Base-by-base conservation (phyloP, 2,797 vertebrate species). In the Sciaenops ocellatus region DNA sequence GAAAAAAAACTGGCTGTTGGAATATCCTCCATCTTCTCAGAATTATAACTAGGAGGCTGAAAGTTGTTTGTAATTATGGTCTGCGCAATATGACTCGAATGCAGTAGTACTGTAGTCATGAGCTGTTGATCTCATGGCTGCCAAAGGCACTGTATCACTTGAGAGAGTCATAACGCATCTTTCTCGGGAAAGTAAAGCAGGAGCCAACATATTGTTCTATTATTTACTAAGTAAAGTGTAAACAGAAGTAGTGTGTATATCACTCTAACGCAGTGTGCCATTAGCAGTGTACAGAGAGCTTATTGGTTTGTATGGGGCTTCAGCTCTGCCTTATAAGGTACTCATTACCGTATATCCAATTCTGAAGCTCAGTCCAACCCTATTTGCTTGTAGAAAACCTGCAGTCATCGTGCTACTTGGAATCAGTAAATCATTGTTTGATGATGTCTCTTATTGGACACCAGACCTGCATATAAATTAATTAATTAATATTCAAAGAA, bases 401-500 rank as follows among this genome's bases (percentile, higher is more conserved):
- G 22, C 38, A 38, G 24, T 51, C 47, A 47, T n/a, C 69, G 44
- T 72, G 63, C 26, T 51, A 47, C 50, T 44, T 73, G 48, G 46
- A 64, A 55, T 38, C 18, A 61, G 42, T 46, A 59, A 71, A 76
- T 42, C 28, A n/a, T 54, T 15, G 22, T 34, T 75, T 73, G 41
- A 38, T 16, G 38, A 12, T 16, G 12, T 65, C 17, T 69, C 22
- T 24, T 67, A 26, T n/a, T 30, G 20, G 30, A 50, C n/a, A n/a
- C 3, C 13, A 61, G 4, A 24, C 30, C 18, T 52, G 62, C 46
- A 77, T 60, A 38, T 34, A 1, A 6, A 34, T 34, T 34, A 26
- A 69, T 51, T 56, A 55, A 73, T 76, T 26, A 26, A 48, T 55
- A 70, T 63, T 54, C 55, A 82, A 54, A 82, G 63, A 28, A 75